Evolutionary conservation across 2,888 invertebrate species (phyloP).

Genomic region (Petrolisthes cinctipes): DNA sequence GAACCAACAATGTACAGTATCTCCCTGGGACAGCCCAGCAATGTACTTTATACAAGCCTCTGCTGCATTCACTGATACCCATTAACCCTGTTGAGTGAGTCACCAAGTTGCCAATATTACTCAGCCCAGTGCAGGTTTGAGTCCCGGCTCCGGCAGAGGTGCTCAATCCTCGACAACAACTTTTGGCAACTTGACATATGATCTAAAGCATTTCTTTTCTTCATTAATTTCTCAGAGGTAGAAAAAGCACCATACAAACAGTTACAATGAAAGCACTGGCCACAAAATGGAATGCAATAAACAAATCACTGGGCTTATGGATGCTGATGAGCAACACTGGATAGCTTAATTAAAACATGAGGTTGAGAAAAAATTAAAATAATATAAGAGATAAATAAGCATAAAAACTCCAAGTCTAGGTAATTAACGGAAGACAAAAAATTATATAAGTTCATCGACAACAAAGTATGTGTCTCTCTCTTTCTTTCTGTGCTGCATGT

Average conservation of each 20-base stretch:
- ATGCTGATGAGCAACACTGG: slow-evolving; percentile 58
- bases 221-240: slow-evolving; percentile 57
- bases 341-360: slow-evolving; percentile 37
- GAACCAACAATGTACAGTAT: too few relatives aligned
- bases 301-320: slow-evolving; percentile 61
- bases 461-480: neutral
- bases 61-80: too few relatives aligned
- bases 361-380: slow-evolving; percentile 29
- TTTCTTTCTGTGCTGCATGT: slow-evolving; percentile 30
- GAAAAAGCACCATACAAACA: slow-evolving; percentile 61
- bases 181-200: slow-evolving; percentile 26
- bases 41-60: too few relatives aligned
- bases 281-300: slow-evolving; percentile 64
- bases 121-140: too few relatives aligned
- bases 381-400: slow-evolving; percentile 26
- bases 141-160: too few relatives aligned
- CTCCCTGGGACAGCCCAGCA: too few relatives aligned
- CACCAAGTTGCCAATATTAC: too few relatives aligned
- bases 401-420: slow-evolving; percentile 28
- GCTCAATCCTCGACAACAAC: neutral
- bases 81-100: too few relatives aligned
- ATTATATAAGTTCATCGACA: slow-evolving; percentile 28
- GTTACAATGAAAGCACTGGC: slow-evolving; percentile 63
- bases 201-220: slow-evolving; percentile 52
- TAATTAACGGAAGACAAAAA: slow-evolving; percentile 30